phyloP scores from a whole-genome alignment of 2,797 vertebrate genomes.

The Spinus pinus region DNA sequence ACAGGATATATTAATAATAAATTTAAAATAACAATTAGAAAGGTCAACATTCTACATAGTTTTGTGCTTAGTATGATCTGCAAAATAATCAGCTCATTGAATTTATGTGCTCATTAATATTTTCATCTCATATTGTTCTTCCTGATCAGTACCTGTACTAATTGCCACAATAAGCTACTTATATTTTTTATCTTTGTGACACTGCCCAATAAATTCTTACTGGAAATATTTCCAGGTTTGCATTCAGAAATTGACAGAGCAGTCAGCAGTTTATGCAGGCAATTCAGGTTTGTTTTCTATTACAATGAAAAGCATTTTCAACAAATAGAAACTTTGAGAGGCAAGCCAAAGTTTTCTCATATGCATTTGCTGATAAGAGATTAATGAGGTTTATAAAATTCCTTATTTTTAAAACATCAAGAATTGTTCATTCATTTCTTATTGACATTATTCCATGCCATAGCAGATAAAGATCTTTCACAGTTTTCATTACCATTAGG shows the following conservation, averaged over 20 bases:
- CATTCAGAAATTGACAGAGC: not conserved
- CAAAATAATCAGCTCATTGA: not conserved
- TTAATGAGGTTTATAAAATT: not conserved
- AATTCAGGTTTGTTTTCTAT: not conserved
- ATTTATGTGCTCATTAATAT: not conserved
- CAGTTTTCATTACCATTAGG: not conserved
- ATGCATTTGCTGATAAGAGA: not conserved
- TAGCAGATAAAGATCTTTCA: not conserved
- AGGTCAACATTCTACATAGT: not conserved
- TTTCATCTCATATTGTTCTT: not conserved
- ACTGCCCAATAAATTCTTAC: not conserved
- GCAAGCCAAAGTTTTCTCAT: not conserved
- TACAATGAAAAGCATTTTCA: not conserved
- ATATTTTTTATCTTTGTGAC: not conserved
- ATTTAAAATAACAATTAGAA: not conserved
- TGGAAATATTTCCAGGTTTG: not conserved
- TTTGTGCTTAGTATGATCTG: not conserved
- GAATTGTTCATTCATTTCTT: not conserved
- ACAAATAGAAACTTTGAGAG: not conserved
- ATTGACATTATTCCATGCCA: not conserved
- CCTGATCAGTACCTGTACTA: not conserved
- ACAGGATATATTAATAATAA: not conserved
- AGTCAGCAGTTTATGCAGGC: not conserved
- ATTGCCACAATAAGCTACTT: not conserved
- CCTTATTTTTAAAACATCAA: not conserved